These are phyloP conservation scores for Platysteira castanea DNA, from an alignment of 2,113 vertebrate species.

Conservation along the genomic window DNA sequence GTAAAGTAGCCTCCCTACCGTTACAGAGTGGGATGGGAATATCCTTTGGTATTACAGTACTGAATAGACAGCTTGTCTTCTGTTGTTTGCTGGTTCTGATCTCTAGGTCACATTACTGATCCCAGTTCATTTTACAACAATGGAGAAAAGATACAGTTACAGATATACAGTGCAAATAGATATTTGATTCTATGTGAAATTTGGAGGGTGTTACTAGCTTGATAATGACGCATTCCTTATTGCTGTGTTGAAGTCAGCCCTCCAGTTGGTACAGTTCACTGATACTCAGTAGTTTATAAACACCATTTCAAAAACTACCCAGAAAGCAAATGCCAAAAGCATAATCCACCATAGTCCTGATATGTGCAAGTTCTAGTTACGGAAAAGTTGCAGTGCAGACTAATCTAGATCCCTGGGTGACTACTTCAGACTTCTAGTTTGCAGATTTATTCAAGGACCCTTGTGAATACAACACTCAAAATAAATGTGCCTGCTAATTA, in stretches of 20 bases:
- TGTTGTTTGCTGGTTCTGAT: background rate
- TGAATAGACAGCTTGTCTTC: background rate
- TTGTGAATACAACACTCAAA: background rate
- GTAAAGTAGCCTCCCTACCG: background rate
- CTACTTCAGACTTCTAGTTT: background rate
- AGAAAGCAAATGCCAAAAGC: background rate
- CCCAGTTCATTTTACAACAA: background rate
- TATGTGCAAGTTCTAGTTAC: background rate
- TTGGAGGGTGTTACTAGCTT: background rate
- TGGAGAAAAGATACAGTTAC: background rate
- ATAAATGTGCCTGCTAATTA: background rate
- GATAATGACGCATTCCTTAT: background rate
- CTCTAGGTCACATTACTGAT: background rate
- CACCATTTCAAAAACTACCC: background rate
- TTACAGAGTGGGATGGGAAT: background rate
- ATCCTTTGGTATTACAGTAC: background rate
- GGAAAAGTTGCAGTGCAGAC: background rate
- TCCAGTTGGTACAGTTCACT: background rate
- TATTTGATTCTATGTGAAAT: background rate
- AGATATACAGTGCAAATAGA: background rate
- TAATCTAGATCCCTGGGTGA: background rate
- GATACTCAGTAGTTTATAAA: background rate
- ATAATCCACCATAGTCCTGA: background rate
- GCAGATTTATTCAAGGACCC: background rate
- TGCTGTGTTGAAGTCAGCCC: background rate